Evolutionary conservation across 2,888 invertebrate species (phyloP).

Genomic region (Imbricaverruca yamaguchii): DNA sequence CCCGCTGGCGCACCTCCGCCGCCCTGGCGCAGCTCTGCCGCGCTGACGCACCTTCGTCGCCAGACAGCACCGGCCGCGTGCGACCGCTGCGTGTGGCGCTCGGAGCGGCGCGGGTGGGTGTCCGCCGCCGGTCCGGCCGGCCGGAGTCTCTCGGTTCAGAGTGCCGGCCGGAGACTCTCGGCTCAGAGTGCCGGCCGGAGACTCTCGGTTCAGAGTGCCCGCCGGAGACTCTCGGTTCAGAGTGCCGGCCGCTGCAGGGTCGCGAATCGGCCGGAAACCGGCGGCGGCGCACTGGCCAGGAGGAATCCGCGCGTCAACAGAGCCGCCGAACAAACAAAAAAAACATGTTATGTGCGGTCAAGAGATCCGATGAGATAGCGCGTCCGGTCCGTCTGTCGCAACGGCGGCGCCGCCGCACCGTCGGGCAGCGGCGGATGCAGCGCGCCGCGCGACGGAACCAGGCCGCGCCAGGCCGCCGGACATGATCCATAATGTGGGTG

Average conservation of each 20-base stretch:
- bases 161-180: too few relatives aligned
- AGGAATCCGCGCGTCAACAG: neutral
- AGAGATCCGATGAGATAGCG: slow-evolving; percentile 3
- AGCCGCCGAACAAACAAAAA: neutral
- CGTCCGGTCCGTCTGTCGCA: neutral
- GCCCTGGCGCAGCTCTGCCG: too few relatives aligned
- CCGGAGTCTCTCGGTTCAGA: too few relatives aligned
- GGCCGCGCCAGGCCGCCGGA: neutral
- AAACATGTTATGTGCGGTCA: neutral
- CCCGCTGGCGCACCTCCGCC: too few relatives aligned
- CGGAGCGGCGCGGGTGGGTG: neutral
- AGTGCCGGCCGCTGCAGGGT: too few relatives aligned
- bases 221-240: too few relatives aligned
- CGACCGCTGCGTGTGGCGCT: neutral
- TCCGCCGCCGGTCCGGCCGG: too few relatives aligned
- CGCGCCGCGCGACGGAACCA: neutral
- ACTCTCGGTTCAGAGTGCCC: too few relatives aligned
- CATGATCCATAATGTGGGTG: slow-evolving; percentile 18
- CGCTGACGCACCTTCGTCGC: too few relatives aligned
- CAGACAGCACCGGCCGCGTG: neutral
- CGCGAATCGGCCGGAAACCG: too few relatives aligned
- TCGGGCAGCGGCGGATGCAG: too few relatives aligned
- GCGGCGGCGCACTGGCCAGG: neutral
- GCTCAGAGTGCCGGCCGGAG: too few relatives aligned
- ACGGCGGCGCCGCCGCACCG: neutral